Evolutionary conservation across 2,888 invertebrate species (phyloP).

Genomic region (Hermaeophaga mercurialis): DNA sequence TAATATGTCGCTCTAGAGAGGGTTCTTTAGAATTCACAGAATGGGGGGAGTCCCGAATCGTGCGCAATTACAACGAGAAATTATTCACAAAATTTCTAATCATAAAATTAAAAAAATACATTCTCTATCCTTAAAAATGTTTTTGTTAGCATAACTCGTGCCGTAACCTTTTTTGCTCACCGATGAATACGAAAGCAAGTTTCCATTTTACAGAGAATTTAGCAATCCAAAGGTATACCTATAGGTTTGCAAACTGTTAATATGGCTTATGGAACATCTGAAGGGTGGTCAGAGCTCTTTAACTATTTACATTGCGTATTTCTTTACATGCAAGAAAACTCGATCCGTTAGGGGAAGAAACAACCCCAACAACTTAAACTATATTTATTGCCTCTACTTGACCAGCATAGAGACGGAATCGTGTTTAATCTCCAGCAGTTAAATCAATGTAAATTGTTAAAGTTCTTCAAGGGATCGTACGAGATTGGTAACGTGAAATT

Average conservation of each 20-base stretch:
- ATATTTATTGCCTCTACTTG: slow-evolving; percentile 49
- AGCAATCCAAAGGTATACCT: too few relatives aligned
- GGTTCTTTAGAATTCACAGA: background rate
- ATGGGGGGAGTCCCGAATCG: too few relatives aligned
- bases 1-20: slow-evolving; percentile 2
- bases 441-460: slow-evolving; percentile 42
- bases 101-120: too few relatives aligned
- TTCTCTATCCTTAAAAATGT: too few relatives aligned
- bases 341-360: slow-evolving; percentile 26
- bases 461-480: slow-evolving; percentile 26
- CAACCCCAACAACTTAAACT: slow-evolving; percentile 30
- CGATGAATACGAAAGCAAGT: too few relatives aligned
- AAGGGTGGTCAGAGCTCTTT: slow-evolving; percentile 9
- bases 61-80: too few relatives aligned
- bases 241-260: background rate
- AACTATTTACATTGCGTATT: slow-evolving; percentile 33
- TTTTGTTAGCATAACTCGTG: too few relatives aligned
- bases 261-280: background rate
- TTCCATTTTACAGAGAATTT: too few relatives aligned
- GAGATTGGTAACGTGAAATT: slow-evolving; percentile 17
- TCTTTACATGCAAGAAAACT: slow-evolving; percentile 40
- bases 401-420: slow-evolving; percentile 47
- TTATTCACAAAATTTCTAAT: too few relatives aligned
- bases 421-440: slow-evolving; percentile 42
- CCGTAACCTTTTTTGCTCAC: too few relatives aligned